Evolutionary conservation across 1,140 invertebrate species (phyloP).

Genomic region (Stegodyphus mimosarum): DNA sequence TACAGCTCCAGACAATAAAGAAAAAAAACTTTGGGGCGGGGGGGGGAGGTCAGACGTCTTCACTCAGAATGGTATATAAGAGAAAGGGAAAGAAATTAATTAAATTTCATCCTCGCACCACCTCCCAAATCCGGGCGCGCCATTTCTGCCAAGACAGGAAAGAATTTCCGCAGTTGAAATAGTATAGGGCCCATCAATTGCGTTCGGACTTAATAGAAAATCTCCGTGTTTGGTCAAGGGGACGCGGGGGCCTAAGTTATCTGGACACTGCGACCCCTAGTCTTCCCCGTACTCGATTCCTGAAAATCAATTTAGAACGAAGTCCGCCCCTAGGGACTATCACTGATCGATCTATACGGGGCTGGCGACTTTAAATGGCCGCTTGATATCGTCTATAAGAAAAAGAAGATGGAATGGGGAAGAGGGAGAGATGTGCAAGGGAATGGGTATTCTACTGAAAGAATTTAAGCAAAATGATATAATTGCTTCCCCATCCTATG

Average conservation of each 20-base stretch:
- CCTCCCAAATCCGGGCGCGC: conserved; percentile 20
- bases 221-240: conserved; percentile 59
- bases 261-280: conserved; percentile 48
- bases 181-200: conserved; percentile 60
- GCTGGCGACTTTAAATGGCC: conserved; percentile 55
- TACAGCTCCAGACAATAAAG: no score
- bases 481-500: no score
- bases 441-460: conserved; percentile 16
- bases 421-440: background rate
- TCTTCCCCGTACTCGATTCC: conserved; percentile 35
- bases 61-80: background rate
- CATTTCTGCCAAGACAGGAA: conserved; percentile 18
- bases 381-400: conserved; percentile 53
- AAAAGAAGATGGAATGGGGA: conserved; percentile 9
- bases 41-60: background rate
- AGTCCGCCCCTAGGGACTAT: conserved; percentile 31
- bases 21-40: no score
- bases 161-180: conserved; percentile 54
- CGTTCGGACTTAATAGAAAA: conserved; percentile 58
- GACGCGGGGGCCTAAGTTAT: conserved; percentile 36
- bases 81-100: conserved; percentile 52
- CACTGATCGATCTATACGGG: conserved; percentile 48
- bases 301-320: conserved; percentile 57
- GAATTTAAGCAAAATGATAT: conserved; percentile 23
- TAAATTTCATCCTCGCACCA: conserved; percentile 53